Base-by-base conservation (phyloP, 2,113 vertebrate species). In the Furnarius figulus region DNA sequence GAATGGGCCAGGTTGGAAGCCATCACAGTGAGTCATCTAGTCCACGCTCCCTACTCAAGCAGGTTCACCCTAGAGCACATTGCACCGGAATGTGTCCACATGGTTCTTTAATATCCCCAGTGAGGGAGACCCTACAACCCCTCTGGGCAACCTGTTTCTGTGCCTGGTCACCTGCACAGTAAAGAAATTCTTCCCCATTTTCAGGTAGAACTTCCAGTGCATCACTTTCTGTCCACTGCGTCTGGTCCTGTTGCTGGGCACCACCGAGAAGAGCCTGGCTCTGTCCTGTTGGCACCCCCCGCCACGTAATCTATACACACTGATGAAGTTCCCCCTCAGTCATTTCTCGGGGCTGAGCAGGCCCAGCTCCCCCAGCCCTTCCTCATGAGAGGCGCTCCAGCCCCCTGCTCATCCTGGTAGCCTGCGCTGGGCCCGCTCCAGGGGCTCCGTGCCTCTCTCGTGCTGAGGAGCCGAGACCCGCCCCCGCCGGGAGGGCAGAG, bases 161-260 rank as follows among this genome's bases (percentile, higher is more conserved):
- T n/a, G 24, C 14, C 27, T 3, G 1, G 25, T 22, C 47, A 76
- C 6, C 47, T 14, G 12, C 5, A 31, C 2, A 4, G n/a, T 13
- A 42, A 49, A 46, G 10, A 52, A 61, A 12, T 22, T 31, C 30
- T 49, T 27, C 11, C 15, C 25, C 53, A 15, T 18, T 14, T 2
- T 31, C 40, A 35, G 21, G 14, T 19, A 12, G 13, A 55, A 8
- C 7, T 76, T 55, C 21, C 21, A 19, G 21, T 68, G 5, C 28
- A 10, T 18, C 24, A 21, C 15, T 47, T 55, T 55, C 35, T 55
- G 17, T 30, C 47, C 28, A 3, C 2, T 25, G 11, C 18, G 6
- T n/a, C 46, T 55, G 11, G 20, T 7, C 7, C 62, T 25, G 24
- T 5, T 68, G 10, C 6, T 55, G 14, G n/a, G 39, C 30, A 76